Conservation (phyloP, 2,113 vertebrate species). For the Epinephelus fuscoguttatus region DNA sequence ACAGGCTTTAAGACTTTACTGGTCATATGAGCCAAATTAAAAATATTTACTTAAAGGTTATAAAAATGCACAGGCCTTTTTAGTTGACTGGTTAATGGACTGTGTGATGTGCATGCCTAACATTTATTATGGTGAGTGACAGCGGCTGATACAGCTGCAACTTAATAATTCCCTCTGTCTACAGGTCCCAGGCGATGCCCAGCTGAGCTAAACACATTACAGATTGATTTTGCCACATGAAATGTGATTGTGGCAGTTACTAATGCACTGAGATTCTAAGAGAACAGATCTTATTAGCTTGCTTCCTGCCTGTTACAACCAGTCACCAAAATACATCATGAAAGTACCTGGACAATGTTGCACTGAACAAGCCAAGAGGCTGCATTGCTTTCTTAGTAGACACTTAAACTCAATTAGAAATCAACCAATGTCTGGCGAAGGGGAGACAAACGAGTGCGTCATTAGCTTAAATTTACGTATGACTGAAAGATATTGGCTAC, state of each 20-base stretch:
- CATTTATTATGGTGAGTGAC: constrained; percentile 23
- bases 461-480: too few species aligned
- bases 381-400: constrained; percentile 24
- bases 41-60: background rate
- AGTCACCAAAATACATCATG: constrained; percentile 34
- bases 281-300: constrained; percentile 34
- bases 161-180: constrained; percentile 1
- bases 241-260: constrained; percentile 16
- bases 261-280: background rate
- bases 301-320: constrained; percentile 37
- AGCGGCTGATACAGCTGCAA: constrained; percentile 25
- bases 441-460: too few species aligned
- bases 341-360: constrained; percentile 51
- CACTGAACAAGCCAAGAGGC: constrained; percentile 7
- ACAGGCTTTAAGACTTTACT: background rate
- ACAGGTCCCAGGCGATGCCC: background rate
- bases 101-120: constrained; percentile 9
- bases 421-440: too few species aligned
- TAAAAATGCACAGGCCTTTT: constrained; percentile 2
- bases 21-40: background rate
- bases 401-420: too few species aligned
- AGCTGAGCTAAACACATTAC: constrained; percentile 17
- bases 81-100: constrained; percentile 24
- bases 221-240: constrained; percentile 9
- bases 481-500: too few species aligned